Evolutionary conservation across 2,113 vertebrate species (phyloP), one percentile per base, ranked within the genome.

Genomic region (Uria aalge): DNA sequence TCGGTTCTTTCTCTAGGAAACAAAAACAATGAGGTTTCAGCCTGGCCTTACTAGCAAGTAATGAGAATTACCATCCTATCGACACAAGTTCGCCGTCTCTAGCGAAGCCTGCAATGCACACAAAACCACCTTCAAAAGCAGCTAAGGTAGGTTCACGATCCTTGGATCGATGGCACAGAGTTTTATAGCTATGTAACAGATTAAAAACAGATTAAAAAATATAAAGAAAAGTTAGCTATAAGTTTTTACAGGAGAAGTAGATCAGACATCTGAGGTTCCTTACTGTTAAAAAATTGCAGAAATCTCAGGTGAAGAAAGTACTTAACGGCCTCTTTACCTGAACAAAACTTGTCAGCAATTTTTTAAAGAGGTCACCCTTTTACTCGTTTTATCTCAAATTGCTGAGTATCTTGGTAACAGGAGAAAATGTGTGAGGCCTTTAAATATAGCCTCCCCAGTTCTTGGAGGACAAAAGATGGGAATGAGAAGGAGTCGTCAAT

Each of bases 1-100:
- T 90, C 59, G 43, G 76, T 56, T 69, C 76, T 86, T 96, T 91
- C 94, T 94, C 96, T 95, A 96, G 88, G 95, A 96, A 96, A 95
- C 79, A 80, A 96, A 95, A 94, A 53, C 85, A 92, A 16, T 78
- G 92, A 81, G 87, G 85, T 91, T 94, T 91, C 79, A 92, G 92
- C 76, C 83, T 95, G 59, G 64, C 40, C 64, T 91, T 91, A 74
- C 38, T 66, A 81, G 59, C 20, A 71, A 93, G 78, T 77, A 94
- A 73, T 21, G 50, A 63, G 41, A 71, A 55, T 43, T 92, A 60
- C 55, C 55, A 86, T 92, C 50, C 55, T 72, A 90, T 59, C 8
- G 23, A 48, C 67, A 34, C 36, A 63, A 95, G 79, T 52, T 71
- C 1, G 4, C n/a, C 0, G 24, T 67, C 56, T 78, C 34, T 43